Evolutionary conservation across 2,113 vertebrate genomes (phyloP).

Genomic region (Phyllopteryx taeniolatus): DNA sequence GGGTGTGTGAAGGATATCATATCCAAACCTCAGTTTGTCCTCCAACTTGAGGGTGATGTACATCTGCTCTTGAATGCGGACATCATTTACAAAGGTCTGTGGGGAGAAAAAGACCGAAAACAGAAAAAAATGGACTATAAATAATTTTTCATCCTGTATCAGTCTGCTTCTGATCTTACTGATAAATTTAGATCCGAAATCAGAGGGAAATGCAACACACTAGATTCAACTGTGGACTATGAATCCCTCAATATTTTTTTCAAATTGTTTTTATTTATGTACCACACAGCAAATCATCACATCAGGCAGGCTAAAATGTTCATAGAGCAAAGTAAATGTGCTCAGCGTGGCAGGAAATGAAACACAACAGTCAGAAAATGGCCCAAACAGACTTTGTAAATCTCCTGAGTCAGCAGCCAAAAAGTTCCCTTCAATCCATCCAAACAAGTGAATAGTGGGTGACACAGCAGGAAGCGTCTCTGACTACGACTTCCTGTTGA

Average conservation of each 20-base stretch:
- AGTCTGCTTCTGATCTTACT: too few relatives aligned
- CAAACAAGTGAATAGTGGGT: constrained; percentile 51
- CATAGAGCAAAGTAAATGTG: neutral
- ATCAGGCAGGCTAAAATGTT: neutral
- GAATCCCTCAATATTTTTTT: neutral
- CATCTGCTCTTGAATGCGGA: constrained; percentile 95
- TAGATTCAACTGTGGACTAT: neutral
- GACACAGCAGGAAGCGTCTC: constrained; percentile 68
- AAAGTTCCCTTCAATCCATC: constrained; percentile 53
- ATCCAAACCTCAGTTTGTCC: constrained; percentile 97
- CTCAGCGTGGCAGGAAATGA: neutral
- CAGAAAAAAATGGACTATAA: constrained; percentile 16
- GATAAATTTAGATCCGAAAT: neutral
- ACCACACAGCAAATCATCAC: neutral
- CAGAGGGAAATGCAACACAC: neutral
- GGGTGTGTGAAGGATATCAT: constrained; percentile 91
- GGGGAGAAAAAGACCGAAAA: constrained; percentile 28
- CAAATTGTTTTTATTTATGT: neutral
- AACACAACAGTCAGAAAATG: neutral
- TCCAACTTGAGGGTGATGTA: constrained; percentile 95
- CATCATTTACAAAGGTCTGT: constrained; percentile 97
- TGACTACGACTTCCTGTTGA: constrained; percentile 60
- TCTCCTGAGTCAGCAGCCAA: constrained; percentile 56
- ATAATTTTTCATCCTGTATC: neutral
- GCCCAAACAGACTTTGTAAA: neutral